Base-by-base conservation (phyloP, 2,888 invertebrate species). In the Sesia bembeciformis region DNA sequence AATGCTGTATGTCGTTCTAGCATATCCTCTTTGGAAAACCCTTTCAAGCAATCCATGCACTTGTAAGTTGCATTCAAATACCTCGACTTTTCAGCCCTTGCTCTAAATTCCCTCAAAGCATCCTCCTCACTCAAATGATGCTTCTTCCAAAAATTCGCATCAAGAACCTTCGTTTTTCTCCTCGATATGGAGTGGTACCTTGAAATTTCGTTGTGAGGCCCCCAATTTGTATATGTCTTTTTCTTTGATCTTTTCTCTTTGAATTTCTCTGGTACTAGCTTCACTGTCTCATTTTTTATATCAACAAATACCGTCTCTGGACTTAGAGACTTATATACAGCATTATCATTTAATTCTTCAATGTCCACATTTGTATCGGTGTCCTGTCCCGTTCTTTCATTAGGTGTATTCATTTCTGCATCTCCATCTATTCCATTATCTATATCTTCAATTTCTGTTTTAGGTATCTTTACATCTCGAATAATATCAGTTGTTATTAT, bases 1-100 rank as follows among this genome's bases (percentile, higher is more conserved):
- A 80, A 60, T 41, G 72, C 66, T 1, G 60, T 62, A 62, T 88
- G 88, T 50, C 87, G 66, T 4, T 71, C 65, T 5, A 84, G 57
- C 68, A 84, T 87, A 41, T 82, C 76, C 46, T 76, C 75, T 55
- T 82, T 84, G 0, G 84, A 84, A 55, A 87, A 88, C 0, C 82
- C 77, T 61, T 79, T 84, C 50, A 78, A 79, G 57, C 88, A 88
- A 51, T 81, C 74, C 0, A 62, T 64, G 61, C 88, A 88, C 61
- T 84, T 84, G 56, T 62, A 81, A 1, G 70, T 61, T 0, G 84
- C 78, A 5, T 70, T 60, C 51, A 72, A 53, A 67, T 84, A 83
- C 56, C 78, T 80, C 1, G 67, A 58, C 59, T 77, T 68, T 4
- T 76, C 68, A 0, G 74, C 70, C 54, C 68, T 76, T 0, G 64